Conservation (phyloP, 1,140 invertebrate genomes). For the Triops cancriformis region DNA sequence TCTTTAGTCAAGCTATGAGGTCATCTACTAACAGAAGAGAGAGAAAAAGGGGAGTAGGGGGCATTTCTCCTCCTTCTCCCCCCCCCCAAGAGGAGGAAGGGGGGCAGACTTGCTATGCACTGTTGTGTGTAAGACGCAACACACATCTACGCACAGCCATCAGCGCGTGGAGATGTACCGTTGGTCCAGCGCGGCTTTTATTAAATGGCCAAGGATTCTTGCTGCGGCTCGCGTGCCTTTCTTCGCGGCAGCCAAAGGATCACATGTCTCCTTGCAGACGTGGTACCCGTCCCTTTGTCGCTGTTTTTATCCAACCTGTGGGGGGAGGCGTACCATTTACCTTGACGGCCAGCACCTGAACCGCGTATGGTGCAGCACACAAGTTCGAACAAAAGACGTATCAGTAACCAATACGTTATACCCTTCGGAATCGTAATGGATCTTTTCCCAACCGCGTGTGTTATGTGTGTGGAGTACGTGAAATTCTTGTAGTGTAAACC, state of each 20-base stretch:
- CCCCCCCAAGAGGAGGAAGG: background rate
- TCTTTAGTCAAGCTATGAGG: constrained; percentile 9
- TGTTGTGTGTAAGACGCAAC: background rate
- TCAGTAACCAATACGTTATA: background rate
- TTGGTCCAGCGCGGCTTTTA: background rate
- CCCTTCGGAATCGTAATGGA: background rate
- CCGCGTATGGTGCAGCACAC: background rate
- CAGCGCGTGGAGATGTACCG: background rate
- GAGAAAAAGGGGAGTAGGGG: background rate
- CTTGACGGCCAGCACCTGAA: background rate
- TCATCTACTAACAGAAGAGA: background rate
- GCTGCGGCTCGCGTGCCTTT: background rate
- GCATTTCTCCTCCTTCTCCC: too few relatives aligned
- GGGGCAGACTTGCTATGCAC: background rate
- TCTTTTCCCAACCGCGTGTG: background rate
- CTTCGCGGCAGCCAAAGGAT: background rate
- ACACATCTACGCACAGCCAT: background rate
- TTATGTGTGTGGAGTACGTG: background rate
- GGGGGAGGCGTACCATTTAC: background rate
- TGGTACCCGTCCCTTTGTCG: background rate
- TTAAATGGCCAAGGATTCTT: background rate
- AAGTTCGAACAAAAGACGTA: background rate
- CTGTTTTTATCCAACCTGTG: background rate
- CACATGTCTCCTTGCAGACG: constrained; percentile 1
- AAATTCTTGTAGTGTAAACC: background rate